phyloP scores from a whole-genome alignment of 2,888 invertebrate species.

The Ephialtes manifestator region DNA sequence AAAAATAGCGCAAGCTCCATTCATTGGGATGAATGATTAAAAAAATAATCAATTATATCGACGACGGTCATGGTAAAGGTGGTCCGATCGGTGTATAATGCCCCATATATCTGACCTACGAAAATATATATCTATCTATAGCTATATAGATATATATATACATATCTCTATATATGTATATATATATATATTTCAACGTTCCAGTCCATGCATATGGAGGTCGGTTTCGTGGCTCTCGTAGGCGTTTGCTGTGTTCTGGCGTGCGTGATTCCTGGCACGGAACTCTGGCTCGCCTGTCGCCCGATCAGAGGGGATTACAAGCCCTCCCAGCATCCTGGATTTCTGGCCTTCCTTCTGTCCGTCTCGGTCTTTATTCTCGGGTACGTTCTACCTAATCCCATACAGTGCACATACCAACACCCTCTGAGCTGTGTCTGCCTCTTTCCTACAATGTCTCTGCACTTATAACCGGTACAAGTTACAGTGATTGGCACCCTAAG shows the following conservation, averaged over 20 bases:
- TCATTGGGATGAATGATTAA: too few species aligned
- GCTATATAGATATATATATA: conserved; percentile 54
- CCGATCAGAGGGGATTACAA: conserved; percentile 81
- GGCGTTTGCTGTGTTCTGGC: conserved; percentile 89
- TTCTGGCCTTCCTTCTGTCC: conserved; percentile 81
- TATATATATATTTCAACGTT: conserved; percentile 76
- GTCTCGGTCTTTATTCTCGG: conserved; percentile 81
- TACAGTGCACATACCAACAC: conserved; percentile 25
- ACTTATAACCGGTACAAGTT: background rate
- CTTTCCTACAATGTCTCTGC: conserved; percentile 12
- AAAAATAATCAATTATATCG: too few species aligned
- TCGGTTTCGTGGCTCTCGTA: conserved; percentile 89
- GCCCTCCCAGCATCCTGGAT: conserved; percentile 79
- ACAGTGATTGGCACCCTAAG: background rate
- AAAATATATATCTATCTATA: conserved; percentile 10
- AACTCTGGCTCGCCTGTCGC: conserved; percentile 87
- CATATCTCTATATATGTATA: conserved; percentile 2
- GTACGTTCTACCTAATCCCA: conserved; percentile 77
- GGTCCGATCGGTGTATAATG: too few species aligned
- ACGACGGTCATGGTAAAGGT: too few species aligned
- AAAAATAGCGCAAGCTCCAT: too few species aligned
- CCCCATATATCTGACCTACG: conserved; percentile 30
- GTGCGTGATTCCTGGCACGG: conserved; percentile 89
- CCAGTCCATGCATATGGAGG: conserved; percentile 91
- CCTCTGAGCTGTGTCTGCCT: conserved; percentile 25